Evolutionary conservation across 2,113 vertebrate species (phyloP), one percentile per base, ranked within the genome.

Genomic region (Vulpes vulpes): DNA sequence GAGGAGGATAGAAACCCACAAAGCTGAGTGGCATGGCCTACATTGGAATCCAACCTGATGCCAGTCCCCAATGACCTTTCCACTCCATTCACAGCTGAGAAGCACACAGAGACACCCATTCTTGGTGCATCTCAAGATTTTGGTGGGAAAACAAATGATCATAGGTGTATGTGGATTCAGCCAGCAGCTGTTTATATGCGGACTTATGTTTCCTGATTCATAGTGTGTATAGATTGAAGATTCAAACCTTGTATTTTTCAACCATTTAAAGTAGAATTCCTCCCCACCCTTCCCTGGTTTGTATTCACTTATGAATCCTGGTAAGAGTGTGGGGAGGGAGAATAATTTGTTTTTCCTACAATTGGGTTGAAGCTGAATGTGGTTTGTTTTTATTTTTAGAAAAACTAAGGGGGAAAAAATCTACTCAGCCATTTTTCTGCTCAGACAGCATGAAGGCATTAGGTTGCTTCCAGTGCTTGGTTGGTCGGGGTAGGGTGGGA

Each of bases 321-420:
- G 79, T 51, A 78, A 95, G 80, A 76, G 43, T 51, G 38, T 65
- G 11, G 74, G 69, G 83, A 94, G 49, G 59, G 49, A 95, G 79
- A 71, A 87, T 96, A 65, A 86, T 95, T 93, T 95, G 87, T 94
- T 96, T 98, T 96, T 89, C 91, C 96, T 95, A 84, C 69, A 95
- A 51, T 79, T 92, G 84, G 17, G 35, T 96, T 95, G 60, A 95
- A 94, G 86, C 92, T 60, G 43, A 92, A 94, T 96, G 85, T 94
- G 69, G 55, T 84, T 97, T 98, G 81, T 88, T 98, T 97, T 97
- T 94, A 95, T 97, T 97, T 97, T 96, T 94, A 89, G 96, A 96
- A 97, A 96, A 96, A 79, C 81, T 93, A 93, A 91, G 96, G 79
- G 65, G n/a, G 76, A 96, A 91, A 97, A 86, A 84, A 67, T 94